Evolutionary conservation across 2,888 invertebrate genomes (phyloP).

Genomic region (Achlya flavicornis): DNA sequence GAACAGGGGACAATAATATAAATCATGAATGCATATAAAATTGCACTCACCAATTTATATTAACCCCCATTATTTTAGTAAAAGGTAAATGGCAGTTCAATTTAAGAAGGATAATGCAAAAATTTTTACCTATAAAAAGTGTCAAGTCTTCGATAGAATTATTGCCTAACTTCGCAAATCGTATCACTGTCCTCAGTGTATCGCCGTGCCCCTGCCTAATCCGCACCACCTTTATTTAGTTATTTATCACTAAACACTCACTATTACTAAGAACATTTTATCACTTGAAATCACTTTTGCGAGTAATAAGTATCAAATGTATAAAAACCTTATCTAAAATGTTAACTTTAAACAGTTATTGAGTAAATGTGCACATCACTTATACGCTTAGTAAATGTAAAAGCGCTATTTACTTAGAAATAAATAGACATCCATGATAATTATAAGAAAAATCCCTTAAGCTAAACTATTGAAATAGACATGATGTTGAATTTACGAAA

Average conservation of each 20-base stretch:
- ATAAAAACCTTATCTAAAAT: slow-evolving; percentile 77
- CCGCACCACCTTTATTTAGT: slow-evolving; percentile 78
- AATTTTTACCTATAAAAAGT: slow-evolving; percentile 73
- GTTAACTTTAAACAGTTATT: slow-evolving; percentile 72
- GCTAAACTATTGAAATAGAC: slow-evolving; percentile 65
- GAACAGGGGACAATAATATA: slow-evolving; percentile 31
- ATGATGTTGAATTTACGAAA: slow-evolving; percentile 30
- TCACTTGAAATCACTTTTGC: slow-evolving; percentile 82
- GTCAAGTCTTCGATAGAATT: slow-evolving; percentile 78
- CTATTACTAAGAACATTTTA: slow-evolving; percentile 69
- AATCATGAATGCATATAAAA: slow-evolving; percentile 20
- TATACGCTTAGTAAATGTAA: slow-evolving; percentile 68
- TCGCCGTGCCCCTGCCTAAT: slow-evolving; percentile 52
- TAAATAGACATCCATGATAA: slow-evolving; percentile 79
- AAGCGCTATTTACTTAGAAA: slow-evolving; percentile 75
- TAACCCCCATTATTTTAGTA: slow-evolving; percentile 49
- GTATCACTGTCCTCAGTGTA: slow-evolving; percentile 5
- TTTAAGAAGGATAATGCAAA: slow-evolving; percentile 71
- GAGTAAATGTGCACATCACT: slow-evolving; percentile 76
- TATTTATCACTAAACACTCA: slow-evolving; percentile 69
- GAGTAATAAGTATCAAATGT: slow-evolving; percentile 81
- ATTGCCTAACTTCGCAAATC: slow-evolving; percentile 64
- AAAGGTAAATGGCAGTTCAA: slow-evolving; percentile 77
- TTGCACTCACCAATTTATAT: not conserved
- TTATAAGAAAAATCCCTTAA: slow-evolving; percentile 69